Base-by-base conservation (phyloP, 2,113 vertebrate genomes). In the Channa argus region DNA sequence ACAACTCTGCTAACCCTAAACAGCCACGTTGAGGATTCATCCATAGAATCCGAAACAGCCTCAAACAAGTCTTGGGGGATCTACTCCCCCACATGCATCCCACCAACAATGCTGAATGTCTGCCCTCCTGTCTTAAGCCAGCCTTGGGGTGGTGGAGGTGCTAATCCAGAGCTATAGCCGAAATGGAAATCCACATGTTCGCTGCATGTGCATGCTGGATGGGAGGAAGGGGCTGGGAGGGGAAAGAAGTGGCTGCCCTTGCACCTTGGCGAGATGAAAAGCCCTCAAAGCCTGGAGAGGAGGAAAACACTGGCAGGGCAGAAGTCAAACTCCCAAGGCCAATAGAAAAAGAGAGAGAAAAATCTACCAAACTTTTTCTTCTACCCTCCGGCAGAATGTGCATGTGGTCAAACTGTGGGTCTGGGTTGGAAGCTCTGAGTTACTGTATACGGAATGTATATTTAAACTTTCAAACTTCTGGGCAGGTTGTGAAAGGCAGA, bases 211-310 rank as follows among this genome's bases (percentile, higher is more conserved):
- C 66, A 51, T 44, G 63, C n/a, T 62, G 67, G 71, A 72, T 50
- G 49, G 80, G 70, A 74, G 77, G 77, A 77, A 77, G 70, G 80
- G 74, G 82, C 73, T 65, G 72, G 79, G 80, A 77, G 82, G 80
- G 74, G 88, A 87, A 80, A 79, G 77, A 82, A 88, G 91, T 88
- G 90, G 84, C 89, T 92, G 92, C 89, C 91, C 93, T 93, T 83
- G 84, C 88, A 91, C 90, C 91, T 92, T 86, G 78, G 87, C 34
- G 85, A 92, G 91, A 94, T 91, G 87, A 93, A 93, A 94, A 92
- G 82, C 88, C 72, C 86, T 85, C 84, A 89, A 86, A 88, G 90
- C 91, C 87, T 64, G 74, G 75, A 92, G 91, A 93, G 74, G 70
- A 89, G 79, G 58, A 89, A 81, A 87, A 86, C 76, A 85, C 88